Evolutionary conservation across 2,113 vertebrate species (phyloP).

Genomic region (Cettia cetti): DNA sequence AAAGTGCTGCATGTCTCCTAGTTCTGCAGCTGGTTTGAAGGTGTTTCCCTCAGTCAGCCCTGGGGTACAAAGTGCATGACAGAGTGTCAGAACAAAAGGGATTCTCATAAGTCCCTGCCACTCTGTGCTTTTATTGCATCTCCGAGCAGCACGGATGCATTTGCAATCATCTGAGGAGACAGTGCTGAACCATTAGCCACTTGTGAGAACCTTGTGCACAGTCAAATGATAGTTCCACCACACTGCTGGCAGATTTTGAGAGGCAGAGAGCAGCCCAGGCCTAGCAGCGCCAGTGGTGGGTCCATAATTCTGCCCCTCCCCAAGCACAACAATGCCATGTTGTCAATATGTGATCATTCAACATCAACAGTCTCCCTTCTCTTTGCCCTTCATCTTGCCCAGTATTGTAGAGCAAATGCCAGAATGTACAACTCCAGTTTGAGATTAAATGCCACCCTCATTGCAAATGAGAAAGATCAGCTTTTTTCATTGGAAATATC

Average conservation of each 20-base stretch:
- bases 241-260: neutral
- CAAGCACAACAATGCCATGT: slow-evolving; percentile 16
- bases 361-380: neutral
- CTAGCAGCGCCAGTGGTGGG: neutral
- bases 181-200: neutral
- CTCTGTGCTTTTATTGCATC: neutral
- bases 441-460: slow-evolving; percentile 40
- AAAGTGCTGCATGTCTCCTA: neutral
- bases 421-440: neutral
- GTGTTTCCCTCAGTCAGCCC: neutral
- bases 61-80: neutral
- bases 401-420: slow-evolving; percentile 3
- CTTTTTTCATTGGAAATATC: neutral
- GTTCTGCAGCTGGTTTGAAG: neutral
- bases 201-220: neutral
- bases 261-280: neutral
- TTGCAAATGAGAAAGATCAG: neutral
- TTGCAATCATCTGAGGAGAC: neutral
- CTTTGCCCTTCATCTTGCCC: neutral
- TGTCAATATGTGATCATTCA: slow-evolving; percentile 54
- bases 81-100: neutral
- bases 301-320: neutral
- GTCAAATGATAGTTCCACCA: neutral
- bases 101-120: neutral
- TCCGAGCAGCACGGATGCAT: neutral